Evolutionary conservation across 35 echinoderm and acorn worm genomes (phyloP), one percentile per base, ranked within the genome.

Genomic region (Holothuria glaberrima): DNA sequence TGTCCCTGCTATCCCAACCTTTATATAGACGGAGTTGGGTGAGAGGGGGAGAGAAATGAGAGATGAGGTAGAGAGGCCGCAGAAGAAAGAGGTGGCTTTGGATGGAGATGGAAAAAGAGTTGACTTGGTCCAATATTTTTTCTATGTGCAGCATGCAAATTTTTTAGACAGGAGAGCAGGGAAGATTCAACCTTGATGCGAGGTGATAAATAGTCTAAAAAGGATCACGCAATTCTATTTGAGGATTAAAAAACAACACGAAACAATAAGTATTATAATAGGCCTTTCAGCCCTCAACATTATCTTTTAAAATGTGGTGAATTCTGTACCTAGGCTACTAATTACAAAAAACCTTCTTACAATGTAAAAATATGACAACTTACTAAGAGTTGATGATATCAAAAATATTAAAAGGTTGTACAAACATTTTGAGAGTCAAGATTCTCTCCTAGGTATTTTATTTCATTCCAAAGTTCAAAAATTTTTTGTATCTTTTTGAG

Each of bases 281-380:
- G 63, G 63, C 21, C 21, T 65, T 66, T 66, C 63, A 16, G 63
- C 63, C 1, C 20, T 66, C 63, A 66, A 66, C 61, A 66, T 66
- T 66, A 16, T 66, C 63, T 66, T 66, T 66, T 66, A 66, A 66
- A 16, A 66, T 66, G 63, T 66, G 20, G 63, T 66, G 12, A 16
- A 66, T 19, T 21, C 63, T 66, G 63, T 4, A 19, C 63, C 63
- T 10, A 46, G 44, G 10, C 44, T 16, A 66, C 28, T 66, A 9
- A 66, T 9, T 66, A 66, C 63, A 66, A 66, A 66, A 66, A 9
- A 66, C 63, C 63, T 66, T 9, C 12, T 16, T 19, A 66, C 63
- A 9, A 66, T 66, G 63, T 66, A 19, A 66, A 66, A 66, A 66
- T 66, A 66, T 66, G 63, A 66, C 63, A n/a, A n/a, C n/a, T n/a